Evolutionary conservation across 1,140 invertebrate species (phyloP).

Genomic region (Stegodyphus mimosarum): DNA sequence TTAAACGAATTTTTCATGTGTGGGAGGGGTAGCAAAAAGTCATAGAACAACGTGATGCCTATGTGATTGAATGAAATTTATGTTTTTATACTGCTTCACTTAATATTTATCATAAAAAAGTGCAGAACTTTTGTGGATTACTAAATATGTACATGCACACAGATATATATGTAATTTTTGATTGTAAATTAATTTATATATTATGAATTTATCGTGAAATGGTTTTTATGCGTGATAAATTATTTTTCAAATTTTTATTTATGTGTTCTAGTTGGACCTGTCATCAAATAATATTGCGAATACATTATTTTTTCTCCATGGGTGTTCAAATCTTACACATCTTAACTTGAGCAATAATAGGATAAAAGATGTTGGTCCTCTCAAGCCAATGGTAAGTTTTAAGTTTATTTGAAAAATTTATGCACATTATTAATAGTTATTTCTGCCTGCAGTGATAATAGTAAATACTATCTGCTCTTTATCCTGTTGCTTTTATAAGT

Average conservation of each 20-base stretch:
- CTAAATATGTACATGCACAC: neutral
- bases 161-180: too few relatives aligned
- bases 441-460: neutral
- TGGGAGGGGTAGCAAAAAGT: too few relatives aligned
- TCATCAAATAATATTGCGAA: slow-evolving; percentile 26
- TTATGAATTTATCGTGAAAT: neutral
- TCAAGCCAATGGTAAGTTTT: slow-evolving; percentile 35
- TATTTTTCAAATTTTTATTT: neutral
- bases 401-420: neutral
- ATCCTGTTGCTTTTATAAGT: neutral
- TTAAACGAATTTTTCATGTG: too few relatives aligned
- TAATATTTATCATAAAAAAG: neutral
- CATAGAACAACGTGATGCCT: too few relatives aligned
- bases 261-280: slow-evolving; percentile 27
- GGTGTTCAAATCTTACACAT: slow-evolving; percentile 24
- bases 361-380: slow-evolving; percentile 10
- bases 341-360: slow-evolving; percentile 44
- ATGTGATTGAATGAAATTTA: neutral
- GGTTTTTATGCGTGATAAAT: too few relatives aligned
- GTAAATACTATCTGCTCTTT: neutral
- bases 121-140: neutral
- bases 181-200: neutral
- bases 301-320: slow-evolving; percentile 30
- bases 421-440: too few relatives aligned
- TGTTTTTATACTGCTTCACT: neutral